These are phyloP conservation scores for Nomada ferruginata DNA, from an alignment of 2,888 invertebrate species.

Conservation along the genomic window DNA sequence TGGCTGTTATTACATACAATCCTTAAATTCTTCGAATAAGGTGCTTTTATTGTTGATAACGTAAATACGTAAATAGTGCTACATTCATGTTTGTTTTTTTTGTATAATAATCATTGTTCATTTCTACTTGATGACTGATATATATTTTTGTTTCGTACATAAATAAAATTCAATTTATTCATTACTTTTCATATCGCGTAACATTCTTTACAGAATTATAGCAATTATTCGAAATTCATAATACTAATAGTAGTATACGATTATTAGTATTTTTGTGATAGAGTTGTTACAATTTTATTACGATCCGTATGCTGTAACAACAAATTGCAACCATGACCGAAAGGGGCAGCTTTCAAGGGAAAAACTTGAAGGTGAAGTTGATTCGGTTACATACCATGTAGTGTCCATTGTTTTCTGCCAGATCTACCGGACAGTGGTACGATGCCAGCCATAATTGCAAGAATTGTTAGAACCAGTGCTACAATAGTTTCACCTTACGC, in stretches of 20 bases:
- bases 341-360: neutral
- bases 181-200: neutral
- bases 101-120: constrained; percentile 1
- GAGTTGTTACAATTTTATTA: neutral
- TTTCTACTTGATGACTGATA: constrained; percentile 7
- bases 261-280: too few species aligned
- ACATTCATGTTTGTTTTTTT: neutral
- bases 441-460: constrained; percentile 85
- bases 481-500: neutral
- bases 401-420: constrained; percentile 91
- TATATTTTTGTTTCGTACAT: neutral
- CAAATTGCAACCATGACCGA: neutral
- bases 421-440: constrained; percentile 86
- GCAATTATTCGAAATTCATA: neutral
- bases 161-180: neutral
- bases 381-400: constrained; percentile 86
- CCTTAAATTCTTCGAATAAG: neutral
- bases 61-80: neutral
- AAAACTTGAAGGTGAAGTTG: constrained; percentile 31
- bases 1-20: too few species aligned
- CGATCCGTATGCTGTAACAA: too few species aligned
- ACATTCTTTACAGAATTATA: neutral
- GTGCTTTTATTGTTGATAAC: neutral
- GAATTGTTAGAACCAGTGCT: neutral
- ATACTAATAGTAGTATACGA: neutral